A percentile compares a stretch with the other conserved stretches of the same genome.
phyloP scores from a whole-genome alignment of 2,113 vertebrate genomes.

The Albula glossodonta region DNA sequence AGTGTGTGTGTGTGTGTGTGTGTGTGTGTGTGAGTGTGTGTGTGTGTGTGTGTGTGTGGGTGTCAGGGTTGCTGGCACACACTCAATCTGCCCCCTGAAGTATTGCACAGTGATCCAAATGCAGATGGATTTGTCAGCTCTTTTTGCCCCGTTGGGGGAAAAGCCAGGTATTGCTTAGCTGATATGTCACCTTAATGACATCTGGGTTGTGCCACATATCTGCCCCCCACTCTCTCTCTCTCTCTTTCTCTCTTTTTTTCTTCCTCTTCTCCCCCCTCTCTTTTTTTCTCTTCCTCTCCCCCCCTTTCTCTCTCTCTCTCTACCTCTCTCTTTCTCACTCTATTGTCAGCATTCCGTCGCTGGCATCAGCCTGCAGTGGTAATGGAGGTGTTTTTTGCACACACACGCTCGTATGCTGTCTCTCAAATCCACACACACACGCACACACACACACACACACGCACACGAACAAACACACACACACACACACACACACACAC shows the following conservation, averaged over 20 bases:
- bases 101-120: conserved; percentile 20
- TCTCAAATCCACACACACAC: conserved; percentile 45
- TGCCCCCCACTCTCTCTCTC: neutral
- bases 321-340: conserved; percentile 18
- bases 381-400: neutral
- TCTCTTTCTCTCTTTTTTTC: conserved; percentile 19
- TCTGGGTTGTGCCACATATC: conserved; percentile 16
- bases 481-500: conserved; percentile 53
- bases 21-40: neutral
- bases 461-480: conserved; percentile 33
- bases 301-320: conserved; percentile 6
- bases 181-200: conserved; percentile 39
- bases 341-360: neutral
- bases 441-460: conserved; percentile 47
- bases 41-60: neutral
- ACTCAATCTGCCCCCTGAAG: neutral
- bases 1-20: neutral
- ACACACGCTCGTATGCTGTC: conserved; percentile 24
- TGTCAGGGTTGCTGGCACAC: conserved; percentile 12
- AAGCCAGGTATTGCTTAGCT: conserved; percentile 17
- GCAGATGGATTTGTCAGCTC: conserved; percentile 38
- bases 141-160: conserved; percentile 1
- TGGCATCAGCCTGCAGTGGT: conserved; percentile 15
- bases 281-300: conserved; percentile 10
- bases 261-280: neutral